Evolutionary conservation across 2,888 invertebrate species (phyloP).

Genomic region (Pantelozetes paolii): DNA sequence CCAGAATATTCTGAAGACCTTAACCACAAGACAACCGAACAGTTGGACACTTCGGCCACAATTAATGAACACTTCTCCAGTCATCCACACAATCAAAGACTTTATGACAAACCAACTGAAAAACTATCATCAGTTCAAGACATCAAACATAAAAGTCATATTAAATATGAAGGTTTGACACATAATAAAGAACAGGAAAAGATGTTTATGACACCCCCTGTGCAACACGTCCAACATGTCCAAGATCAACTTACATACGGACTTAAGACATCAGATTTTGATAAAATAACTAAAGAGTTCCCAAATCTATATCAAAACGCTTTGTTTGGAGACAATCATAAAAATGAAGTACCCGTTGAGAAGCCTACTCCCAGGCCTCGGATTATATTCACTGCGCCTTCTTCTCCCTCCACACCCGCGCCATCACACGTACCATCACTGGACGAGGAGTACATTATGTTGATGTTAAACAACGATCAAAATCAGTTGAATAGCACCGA

Average conservation of each 20-base stretch:
- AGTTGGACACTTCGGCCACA: conserved; percentile 21
- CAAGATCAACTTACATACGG: too few species aligned
- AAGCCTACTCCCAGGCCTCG: conserved; percentile 7
- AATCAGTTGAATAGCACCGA: neutral
- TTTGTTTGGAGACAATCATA: neutral
- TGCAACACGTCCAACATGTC: too few species aligned
- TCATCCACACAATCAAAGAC: neutral
- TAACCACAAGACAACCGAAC: conserved; percentile 4
- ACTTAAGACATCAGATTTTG: neutral
- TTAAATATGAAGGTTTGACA: neutral
- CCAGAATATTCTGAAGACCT: neutral
- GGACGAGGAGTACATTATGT: conserved; percentile 39
- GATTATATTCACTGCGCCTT: neutral
- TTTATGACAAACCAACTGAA: neutral
- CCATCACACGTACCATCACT: too few species aligned
- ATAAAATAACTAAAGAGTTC: conserved; percentile 22
- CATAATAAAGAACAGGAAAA: conserved; percentile 14
- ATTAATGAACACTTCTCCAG: conserved; percentile 15
- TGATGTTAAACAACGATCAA: conserved; percentile 37
- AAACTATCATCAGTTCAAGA: neutral
- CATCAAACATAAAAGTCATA: neutral
- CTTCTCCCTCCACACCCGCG: neutral
- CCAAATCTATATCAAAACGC: conserved; percentile 35
- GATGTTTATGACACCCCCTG: too few species aligned
- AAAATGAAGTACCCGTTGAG: neutral